Evolutionary conservation across 1,140 invertebrate species (phyloP).

Genomic region (Metopolophium dirhodum): DNA sequence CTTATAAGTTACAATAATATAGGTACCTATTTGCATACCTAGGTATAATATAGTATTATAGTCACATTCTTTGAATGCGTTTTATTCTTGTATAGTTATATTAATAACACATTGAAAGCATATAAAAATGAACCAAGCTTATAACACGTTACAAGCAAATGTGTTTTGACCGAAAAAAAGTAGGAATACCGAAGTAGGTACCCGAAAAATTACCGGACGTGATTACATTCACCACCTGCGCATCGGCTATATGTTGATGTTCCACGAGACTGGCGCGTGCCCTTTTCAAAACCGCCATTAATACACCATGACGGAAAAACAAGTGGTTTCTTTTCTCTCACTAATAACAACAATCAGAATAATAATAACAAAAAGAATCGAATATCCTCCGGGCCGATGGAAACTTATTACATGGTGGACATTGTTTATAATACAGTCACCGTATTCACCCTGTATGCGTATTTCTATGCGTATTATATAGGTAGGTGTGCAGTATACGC

Average conservation of each 20-base stretch:
- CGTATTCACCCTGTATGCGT: background rate
- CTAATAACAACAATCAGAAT: background rate
- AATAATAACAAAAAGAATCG: slow-evolving; percentile 30
- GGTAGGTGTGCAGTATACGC: background rate
- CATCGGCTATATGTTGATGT: background rate
- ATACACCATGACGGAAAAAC: slow-evolving; percentile 40
- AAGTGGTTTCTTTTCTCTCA: slow-evolving; percentile 29
- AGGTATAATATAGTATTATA: too few relatives aligned
- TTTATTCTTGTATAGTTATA: background rate
- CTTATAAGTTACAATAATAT: too few relatives aligned
- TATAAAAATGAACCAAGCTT: background rate
- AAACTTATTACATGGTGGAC: background rate
- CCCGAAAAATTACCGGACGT: slow-evolving; percentile 50
- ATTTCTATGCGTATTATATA: background rate
- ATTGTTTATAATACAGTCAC: background rate
- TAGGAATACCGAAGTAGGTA: background rate
- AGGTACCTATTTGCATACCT: too few relatives aligned
- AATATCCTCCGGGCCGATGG: background rate
- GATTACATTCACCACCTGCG: slow-evolving; percentile 37
- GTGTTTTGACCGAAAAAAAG: background rate
- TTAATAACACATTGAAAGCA: background rate
- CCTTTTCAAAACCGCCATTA: slow-evolving; percentile 36
- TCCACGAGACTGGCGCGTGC: slow-evolving; percentile 49
- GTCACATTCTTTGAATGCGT: background rate
- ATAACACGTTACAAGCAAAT: background rate